Evolutionary conservation across 2,888 invertebrate genomes (phyloP).

Genomic region (Lamellibrachia satsuma): DNA sequence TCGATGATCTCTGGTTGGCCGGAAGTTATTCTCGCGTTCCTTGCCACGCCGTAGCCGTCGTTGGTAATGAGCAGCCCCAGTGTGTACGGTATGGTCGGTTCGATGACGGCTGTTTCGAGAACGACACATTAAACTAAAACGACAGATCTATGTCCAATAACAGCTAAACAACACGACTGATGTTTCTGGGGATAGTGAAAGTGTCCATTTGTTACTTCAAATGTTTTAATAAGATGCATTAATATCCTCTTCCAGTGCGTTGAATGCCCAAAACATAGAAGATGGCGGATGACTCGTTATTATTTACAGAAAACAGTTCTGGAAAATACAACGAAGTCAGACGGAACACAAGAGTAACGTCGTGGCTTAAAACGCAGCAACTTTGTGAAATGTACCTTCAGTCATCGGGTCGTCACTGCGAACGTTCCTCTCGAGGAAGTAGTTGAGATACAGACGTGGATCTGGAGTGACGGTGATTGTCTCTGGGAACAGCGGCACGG

Average conservation of each 20-base stretch:
- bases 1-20: slow-evolving; percentile 53
- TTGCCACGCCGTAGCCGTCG: slow-evolving; percentile 46
- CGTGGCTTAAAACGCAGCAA: background rate
- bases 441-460: slow-evolving; percentile 46
- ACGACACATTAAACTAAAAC: too few relatives aligned
- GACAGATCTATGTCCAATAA: background rate
- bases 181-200: too few relatives aligned
- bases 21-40: slow-evolving; percentile 45
- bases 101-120: slow-evolving; percentile 33
- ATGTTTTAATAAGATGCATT: too few relatives aligned
- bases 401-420: slow-evolving; percentile 49
- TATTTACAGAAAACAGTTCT: too few relatives aligned
- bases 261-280: too few relatives aligned
- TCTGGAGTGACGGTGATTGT: slow-evolving; percentile 51
- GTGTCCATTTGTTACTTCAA: too few relatives aligned
- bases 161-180: background rate
- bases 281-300: too few relatives aligned
- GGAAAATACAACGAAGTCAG: background rate
- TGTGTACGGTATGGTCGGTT: slow-evolving; percentile 47
- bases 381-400: slow-evolving; percentile 19
- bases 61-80: slow-evolving; percentile 47
- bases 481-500: slow-evolving; percentile 47
- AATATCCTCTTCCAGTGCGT: too few relatives aligned
- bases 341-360: background rate
- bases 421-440: slow-evolving; percentile 51